Percentiles rank a stretch among this genome's conserved stretches.
These are phyloP conservation scores for Gymnocheta viridis DNA, from an alignment of 2,888 invertebrate genomes.

Conservation along the genomic window DNA sequence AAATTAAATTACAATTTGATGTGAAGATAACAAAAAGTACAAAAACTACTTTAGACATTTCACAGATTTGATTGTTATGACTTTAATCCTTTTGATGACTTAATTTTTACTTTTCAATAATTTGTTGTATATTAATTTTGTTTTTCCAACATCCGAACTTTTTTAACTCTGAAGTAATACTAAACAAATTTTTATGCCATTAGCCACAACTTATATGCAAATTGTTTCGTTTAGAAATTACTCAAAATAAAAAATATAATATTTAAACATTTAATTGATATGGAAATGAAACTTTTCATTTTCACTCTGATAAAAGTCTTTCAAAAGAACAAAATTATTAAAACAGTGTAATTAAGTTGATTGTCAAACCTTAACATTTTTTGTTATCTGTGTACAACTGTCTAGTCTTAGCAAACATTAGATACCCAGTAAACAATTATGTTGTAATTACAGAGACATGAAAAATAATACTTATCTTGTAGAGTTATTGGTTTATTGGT, in stretches of 20 bases:
- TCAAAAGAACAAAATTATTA: constrained; percentile 54
- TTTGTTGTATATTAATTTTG: background rate
- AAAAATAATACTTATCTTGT: background rate
- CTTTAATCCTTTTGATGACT: constrained; percentile 11
- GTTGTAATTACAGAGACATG: background rate
- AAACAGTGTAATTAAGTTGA: constrained; percentile 74
- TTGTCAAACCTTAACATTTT: constrained; percentile 75
- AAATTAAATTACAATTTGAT: background rate
- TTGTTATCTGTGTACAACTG: constrained; percentile 2
- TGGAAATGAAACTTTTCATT: constrained; percentile 26
- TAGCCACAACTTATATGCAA: constrained; percentile 57
- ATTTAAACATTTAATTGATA: background rate
- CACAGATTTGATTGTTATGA: constrained; percentile 1
- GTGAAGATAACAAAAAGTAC: constrained; percentile 15
- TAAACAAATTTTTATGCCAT: constrained; percentile 41
- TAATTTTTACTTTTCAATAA: background rate
- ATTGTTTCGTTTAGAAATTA: constrained; percentile 10
- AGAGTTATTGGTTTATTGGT: background rate
- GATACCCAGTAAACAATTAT: constrained; percentile 29
- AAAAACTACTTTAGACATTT: constrained; percentile 35
- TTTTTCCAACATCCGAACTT: constrained; percentile 14
- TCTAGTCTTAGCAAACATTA: background rate
- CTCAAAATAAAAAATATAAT: background rate
- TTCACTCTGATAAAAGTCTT: constrained; percentile 19
- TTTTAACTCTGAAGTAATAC: constrained; percentile 44